Conservation (phyloP, 1,140 invertebrate species). For the Polypedilum pembai region DNA sequence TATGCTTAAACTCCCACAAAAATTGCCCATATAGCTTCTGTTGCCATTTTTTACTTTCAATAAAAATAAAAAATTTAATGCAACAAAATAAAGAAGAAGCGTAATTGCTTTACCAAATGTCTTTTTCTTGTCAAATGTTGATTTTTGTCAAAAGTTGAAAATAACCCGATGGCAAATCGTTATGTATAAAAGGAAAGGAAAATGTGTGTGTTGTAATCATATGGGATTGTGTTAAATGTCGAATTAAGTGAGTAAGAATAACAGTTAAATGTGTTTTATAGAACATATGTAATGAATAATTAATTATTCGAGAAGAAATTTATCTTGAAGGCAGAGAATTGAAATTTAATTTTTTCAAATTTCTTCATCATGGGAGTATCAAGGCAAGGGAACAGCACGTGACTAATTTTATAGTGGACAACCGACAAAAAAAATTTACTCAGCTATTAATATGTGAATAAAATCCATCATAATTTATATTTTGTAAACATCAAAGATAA, state of each 20-base stretch:
- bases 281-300: conserved; percentile 28
- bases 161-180: not conserved
- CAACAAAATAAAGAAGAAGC: too few species aligned
- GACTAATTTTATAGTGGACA: conserved; percentile 26
- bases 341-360: not conserved
- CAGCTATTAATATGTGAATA: not conserved
- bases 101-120: not conserved
- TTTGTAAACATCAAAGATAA: not conserved
- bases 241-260: not conserved
- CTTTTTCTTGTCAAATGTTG: not conserved
- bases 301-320: not conserved
- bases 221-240: conserved; percentile 20
- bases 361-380: not conserved
- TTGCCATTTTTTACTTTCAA: too few species aligned
- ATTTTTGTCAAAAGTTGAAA: conserved; percentile 5
- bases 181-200: not conserved
- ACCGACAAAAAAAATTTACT: not conserved
- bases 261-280: conserved; percentile 8
- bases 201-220: not conserved
- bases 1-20: too few species aligned
- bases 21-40: too few species aligned
- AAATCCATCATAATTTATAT: conserved; percentile 17
- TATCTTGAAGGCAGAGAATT: not conserved
- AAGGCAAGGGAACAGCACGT: not conserved
- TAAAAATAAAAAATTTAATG: too few species aligned